Conservation (phyloP, 2,797 vertebrate species). For the Coracias cyanogaster region DNA sequence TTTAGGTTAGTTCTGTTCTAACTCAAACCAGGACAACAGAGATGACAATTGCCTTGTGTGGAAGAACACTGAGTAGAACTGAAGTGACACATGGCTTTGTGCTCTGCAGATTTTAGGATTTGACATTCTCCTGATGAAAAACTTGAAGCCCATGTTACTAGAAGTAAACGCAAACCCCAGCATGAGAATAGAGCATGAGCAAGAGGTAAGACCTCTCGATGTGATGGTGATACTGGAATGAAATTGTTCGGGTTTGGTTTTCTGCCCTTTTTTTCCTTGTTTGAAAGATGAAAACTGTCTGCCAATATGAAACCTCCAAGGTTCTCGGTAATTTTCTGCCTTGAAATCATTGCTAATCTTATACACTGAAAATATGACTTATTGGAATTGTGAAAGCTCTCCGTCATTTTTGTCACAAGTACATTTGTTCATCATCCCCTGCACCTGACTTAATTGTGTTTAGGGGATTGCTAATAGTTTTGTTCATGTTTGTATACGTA, state of each 20-base stretch:
- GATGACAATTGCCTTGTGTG: neutral
- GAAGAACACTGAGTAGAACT: neutral
- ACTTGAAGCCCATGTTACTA: constrained; percentile 93
- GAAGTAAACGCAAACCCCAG: constrained; percentile 99
- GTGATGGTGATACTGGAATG: neutral
- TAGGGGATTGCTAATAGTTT: constrained; percentile 66
- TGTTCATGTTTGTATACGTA: constrained; percentile 46
- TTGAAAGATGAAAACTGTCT: constrained; percentile 63
- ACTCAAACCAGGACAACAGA: neutral
- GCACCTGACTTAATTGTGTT: constrained; percentile 73
- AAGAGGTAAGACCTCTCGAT: constrained; percentile 84
- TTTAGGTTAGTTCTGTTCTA: too few relatives aligned
- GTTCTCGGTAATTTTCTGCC: constrained; percentile 67
- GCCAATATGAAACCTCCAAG: constrained; percentile 59
- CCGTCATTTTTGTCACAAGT: constrained; percentile 73
- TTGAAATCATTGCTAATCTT: constrained; percentile 70
- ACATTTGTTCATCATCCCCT: constrained; percentile 70
- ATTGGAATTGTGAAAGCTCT: constrained; percentile 70
- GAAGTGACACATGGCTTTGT: constrained; percentile 60
- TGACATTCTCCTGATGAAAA: constrained; percentile 97
- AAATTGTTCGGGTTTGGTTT: constrained; percentile 10
- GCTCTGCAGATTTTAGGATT: constrained; percentile 93
- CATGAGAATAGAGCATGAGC: constrained; percentile 97
- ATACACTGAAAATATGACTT: constrained; percentile 56
- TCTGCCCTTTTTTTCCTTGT: neutral